phyloP scores from a whole-genome alignment of 2,888 invertebrate species.

The Cheilosia grossa region DNA sequence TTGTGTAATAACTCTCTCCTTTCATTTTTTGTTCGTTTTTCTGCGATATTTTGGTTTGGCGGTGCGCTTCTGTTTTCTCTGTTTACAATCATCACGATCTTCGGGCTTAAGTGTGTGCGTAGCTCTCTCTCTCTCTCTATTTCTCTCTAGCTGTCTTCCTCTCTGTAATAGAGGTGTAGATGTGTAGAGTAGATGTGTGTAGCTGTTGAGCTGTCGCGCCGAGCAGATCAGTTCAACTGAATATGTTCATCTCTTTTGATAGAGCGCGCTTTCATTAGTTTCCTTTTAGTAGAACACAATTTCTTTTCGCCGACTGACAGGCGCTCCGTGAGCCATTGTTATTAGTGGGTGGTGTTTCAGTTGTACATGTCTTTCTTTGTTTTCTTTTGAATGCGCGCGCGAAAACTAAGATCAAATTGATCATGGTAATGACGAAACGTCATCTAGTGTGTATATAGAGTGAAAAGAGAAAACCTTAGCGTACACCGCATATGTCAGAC shows the following conservation, averaged over 20 bases:
- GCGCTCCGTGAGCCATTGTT: background rate
- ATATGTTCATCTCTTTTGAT: slow-evolving; percentile 55
- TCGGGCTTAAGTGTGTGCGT: slow-evolving; percentile 6
- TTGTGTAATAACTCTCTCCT: slow-evolving; percentile 73
- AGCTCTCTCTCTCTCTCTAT: slow-evolving; percentile 11
- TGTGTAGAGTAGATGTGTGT: slow-evolving; percentile 14
- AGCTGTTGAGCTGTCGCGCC: background rate
- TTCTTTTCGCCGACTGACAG: slow-evolving; percentile 18
- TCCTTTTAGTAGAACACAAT: slow-evolving; percentile 30
- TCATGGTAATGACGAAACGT: slow-evolving; percentile 22
- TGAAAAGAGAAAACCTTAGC: slow-evolving; percentile 40
- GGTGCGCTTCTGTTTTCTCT: slow-evolving; percentile 47
- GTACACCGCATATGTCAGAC: background rate
- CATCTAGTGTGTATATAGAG: slow-evolving; percentile 5
- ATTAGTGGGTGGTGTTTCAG: slow-evolving; percentile 30
- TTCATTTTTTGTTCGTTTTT: slow-evolving; percentile 43
- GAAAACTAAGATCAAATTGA: slow-evolving; percentile 22
- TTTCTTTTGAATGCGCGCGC: slow-evolving; percentile 21
- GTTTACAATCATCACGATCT: slow-evolving; percentile 43
- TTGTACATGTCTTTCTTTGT: slow-evolving; percentile 30
- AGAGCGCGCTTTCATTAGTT: slow-evolving; percentile 53
- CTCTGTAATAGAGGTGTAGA: slow-evolving; percentile 1
- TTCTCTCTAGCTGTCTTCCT: slow-evolving; percentile 5
- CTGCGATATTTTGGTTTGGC: slow-evolving; percentile 28
- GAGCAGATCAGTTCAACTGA: slow-evolving; percentile 29